phyloP scores from a whole-genome alignment of 1,140 invertebrate genomes.

The Bombus ignitus region DNA sequence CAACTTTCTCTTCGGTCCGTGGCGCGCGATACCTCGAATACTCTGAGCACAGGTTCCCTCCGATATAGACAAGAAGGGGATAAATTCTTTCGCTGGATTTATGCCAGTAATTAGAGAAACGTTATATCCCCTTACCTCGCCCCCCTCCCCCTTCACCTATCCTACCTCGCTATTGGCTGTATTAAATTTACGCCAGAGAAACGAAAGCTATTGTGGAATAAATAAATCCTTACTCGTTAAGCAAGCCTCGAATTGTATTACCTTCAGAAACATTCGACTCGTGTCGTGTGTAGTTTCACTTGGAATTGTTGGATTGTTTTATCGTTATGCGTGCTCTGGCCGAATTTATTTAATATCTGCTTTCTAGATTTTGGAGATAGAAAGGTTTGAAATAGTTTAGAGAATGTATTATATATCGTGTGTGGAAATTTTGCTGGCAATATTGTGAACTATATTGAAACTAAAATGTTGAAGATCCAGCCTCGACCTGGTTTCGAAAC shows the following conservation, averaged over 20 bases:
- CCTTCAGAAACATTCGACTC: background rate
- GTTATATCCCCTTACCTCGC: background rate
- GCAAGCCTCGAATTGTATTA: too few relatives aligned
- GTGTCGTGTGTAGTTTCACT: background rate
- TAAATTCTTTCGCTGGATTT: slow-evolving; percentile 63
- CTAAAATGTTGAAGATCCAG: background rate
- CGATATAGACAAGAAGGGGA: slow-evolving; percentile 26
- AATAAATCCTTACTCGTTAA: slow-evolving; percentile 24
- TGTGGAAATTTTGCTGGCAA: background rate
- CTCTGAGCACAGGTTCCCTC: background rate
- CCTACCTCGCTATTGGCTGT: background rate
- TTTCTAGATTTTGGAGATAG: background rate
- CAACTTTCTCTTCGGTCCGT: slow-evolving; percentile 38
- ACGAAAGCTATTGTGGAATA: background rate
- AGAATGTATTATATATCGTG: too few relatives aligned
- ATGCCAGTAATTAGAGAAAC: slow-evolving; percentile 57
- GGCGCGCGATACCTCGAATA: slow-evolving; percentile 33
- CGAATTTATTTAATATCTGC: background rate
- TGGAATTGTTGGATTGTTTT: background rate
- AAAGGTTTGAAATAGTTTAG: background rate
- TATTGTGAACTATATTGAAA: background rate
- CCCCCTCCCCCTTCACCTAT: too few relatives aligned
- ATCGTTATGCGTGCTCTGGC: background rate
- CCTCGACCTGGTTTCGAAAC: background rate
- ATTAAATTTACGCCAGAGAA: slow-evolving; percentile 9